Percentiles rank a stretch among this genome's conserved stretches.
These are phyloP conservation scores for Dolichallabes microphthalmus DNA, from an alignment of 2,113 vertebrate species.

Conservation along the genomic window DNA sequence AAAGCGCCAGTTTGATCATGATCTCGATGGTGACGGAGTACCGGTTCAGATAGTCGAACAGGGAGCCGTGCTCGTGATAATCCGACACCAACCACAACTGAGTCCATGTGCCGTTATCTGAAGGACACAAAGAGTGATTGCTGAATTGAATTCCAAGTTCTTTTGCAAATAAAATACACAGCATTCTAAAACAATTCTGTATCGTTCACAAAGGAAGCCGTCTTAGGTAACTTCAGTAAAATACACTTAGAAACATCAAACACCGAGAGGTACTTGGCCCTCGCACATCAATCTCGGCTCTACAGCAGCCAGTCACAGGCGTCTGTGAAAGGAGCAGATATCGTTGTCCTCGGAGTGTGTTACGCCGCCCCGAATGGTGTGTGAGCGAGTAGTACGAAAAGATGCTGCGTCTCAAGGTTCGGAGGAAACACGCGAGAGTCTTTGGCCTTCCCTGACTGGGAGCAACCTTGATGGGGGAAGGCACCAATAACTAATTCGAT, in stretches of 20 bases:
- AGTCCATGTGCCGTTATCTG: slow-evolving; percentile 97
- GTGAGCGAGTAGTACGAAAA: no score
- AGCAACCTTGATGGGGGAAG: no score
- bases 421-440: no score
- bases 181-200: not conserved
- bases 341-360: no score
- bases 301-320: no score
- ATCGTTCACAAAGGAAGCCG: not conserved
- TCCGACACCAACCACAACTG: slow-evolving; percentile 95
- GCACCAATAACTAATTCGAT: no score
- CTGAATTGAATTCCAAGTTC: not conserved
- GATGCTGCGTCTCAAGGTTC: no score
- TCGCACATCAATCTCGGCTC: no score
- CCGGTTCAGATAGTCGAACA: slow-evolving; percentile 93
- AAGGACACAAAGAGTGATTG: not conserved
- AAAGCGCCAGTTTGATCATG: slow-evolving; percentile 91
- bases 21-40: slow-evolving; percentile 90
- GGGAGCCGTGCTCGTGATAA: slow-evolving; percentile 92
- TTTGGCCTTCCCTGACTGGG: no score
- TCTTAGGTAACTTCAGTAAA: not conserved
- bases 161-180: not conserved
- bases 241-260: not conserved
- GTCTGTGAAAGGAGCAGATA: no score
- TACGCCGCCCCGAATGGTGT: no score
- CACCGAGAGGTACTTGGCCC: no score